Evolutionary conservation across 2,888 invertebrate species (phyloP).

Genomic region (Psococerastis gibbosa): DNA sequence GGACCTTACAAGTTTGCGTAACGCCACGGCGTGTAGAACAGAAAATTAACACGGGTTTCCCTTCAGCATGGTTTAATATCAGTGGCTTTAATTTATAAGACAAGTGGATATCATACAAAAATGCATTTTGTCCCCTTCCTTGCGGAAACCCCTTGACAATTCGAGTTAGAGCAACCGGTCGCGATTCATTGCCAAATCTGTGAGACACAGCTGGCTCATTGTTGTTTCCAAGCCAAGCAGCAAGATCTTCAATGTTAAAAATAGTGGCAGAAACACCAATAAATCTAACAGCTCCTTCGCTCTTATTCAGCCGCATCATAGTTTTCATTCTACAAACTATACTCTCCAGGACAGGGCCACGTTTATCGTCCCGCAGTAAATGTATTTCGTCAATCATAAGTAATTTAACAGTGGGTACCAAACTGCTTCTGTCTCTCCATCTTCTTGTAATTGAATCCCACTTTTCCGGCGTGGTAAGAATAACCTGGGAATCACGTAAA

Average conservation of each 20-base stretch:
- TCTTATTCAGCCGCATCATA: constrained; percentile 28
- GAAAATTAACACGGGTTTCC: constrained; percentile 54
- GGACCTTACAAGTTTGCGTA: constrained; percentile 41
- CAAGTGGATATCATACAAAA: constrained; percentile 58
- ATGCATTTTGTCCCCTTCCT: constrained; percentile 34
- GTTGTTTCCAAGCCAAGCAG: constrained; percentile 42
- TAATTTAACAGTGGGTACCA: constrained; percentile 42
- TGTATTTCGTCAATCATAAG: constrained; percentile 65
- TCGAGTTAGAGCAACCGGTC: constrained; percentile 53
- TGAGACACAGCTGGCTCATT: constrained; percentile 26
- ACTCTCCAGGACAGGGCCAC: constrained; percentile 61
- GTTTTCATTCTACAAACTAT: constrained; percentile 68
- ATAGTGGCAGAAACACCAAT: constrained; percentile 63
- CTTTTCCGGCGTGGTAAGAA: constrained; percentile 69
- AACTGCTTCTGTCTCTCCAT: constrained; percentile 44
- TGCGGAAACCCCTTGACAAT: constrained; percentile 51
- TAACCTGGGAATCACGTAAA: constrained; percentile 34
- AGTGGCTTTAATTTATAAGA: constrained; percentile 51
- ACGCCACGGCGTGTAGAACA: constrained; percentile 61
- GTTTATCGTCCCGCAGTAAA: constrained; percentile 44
- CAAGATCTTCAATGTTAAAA: constrained; percentile 56
- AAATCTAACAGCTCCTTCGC: constrained; percentile 33
- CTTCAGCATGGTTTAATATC: constrained; percentile 46
- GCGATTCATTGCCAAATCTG: constrained; percentile 44
- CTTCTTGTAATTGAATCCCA: constrained; percentile 63